Evolutionary conservation across 2,797 vertebrate genomes (phyloP), one percentile per base, ranked within the genome.

Genomic region (Anguilla pacifica): DNA sequence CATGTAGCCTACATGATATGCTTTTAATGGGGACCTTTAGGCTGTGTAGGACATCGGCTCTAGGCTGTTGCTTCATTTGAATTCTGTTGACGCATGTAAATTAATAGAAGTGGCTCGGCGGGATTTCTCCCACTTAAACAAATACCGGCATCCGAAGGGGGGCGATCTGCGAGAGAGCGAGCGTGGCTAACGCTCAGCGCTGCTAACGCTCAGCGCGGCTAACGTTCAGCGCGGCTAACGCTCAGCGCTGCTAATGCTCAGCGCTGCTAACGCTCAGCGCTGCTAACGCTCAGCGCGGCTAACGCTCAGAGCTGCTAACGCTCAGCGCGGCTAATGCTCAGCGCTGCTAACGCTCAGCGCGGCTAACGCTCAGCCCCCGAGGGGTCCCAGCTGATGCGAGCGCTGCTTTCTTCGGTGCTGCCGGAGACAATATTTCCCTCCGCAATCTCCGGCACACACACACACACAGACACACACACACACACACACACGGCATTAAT

Each of bases 81-180:
- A 97, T 96, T 95, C 95, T 92, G 93, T 95, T 97, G 97, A 97
- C 97, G 95, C 96, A 97, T 97, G 96, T 96, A 96, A 97, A 97
- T 97, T 96, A 97, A 97, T 97, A 91, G 87, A 96, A 96, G 95
- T 94, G 94, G 94, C 95, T 95, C 96, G 95, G 95, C 95, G 90
- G 84, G 94, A 97, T 96, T 93, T 72, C 95, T 96, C 93, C 95
- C 95, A 94, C 96, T 97, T 96, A 96, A 97, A 97, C 97, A 96
- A 97, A 97, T 96, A 96, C 95, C 95, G 95, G 55, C 13, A 11
- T 57, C 95, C 95, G 97, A 97, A 96, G n/a, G 95, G 96, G 96
- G 96, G 95, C 96, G 96, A 96, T 97, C 95, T 96, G 95, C 94
- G 96, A 96, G 95, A 95, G 96, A 96, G 95, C 96, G 95, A 35